Evolutionary conservation across 2,797 vertebrate genomes (phyloP), one percentile per base, ranked within the genome.

Genomic region (Arrhamphus sclerolepis): DNA sequence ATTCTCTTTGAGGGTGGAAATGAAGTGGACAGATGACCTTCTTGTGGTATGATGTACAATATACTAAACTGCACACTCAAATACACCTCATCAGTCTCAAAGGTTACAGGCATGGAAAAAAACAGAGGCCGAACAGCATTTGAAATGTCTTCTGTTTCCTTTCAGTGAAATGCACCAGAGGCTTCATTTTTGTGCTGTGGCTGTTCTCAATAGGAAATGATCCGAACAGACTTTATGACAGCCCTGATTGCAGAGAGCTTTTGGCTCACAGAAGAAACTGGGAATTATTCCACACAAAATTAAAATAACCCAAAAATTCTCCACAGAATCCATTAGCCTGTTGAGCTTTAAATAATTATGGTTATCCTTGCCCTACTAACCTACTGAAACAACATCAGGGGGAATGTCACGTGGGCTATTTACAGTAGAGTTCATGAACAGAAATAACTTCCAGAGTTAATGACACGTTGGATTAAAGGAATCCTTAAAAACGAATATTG

Each of bases 21-120:
- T 65, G 59, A 73, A 66, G 54, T 69, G 80, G 78, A 75, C 65
- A 64, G 72, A 69, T 80, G 85, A 85, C 76, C 82, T 84, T 86
- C 78, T 57, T 42, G 59, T 43, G n/a, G 54, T 55, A 71, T 46
- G 46, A 65, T 42, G 62, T 51, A 66, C 65, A 78, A 70, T 51
- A 47, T 64, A 60, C 21, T 54, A 9, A 28, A 72, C 62, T 38
- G 41, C 19, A 46, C 61, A 44, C 52, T 59, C 10, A 26, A 63
- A 59, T 8, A 31, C 49, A 64, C 48, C 1, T 69, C 54, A 82
- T 85, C 10, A 10, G 31, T 34, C 13, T 13, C 5, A 16, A 14
- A 14, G 55, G 70, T 82, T 80, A 71, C 20, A 60, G 52, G 50
- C 52, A 56, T 49, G 38, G 52, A 51, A 67, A 56, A 47, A 51